Evolutionary conservation across 2,797 vertebrate genomes (phyloP).

Genomic region (Pseudopleuronectes americanus): DNA sequence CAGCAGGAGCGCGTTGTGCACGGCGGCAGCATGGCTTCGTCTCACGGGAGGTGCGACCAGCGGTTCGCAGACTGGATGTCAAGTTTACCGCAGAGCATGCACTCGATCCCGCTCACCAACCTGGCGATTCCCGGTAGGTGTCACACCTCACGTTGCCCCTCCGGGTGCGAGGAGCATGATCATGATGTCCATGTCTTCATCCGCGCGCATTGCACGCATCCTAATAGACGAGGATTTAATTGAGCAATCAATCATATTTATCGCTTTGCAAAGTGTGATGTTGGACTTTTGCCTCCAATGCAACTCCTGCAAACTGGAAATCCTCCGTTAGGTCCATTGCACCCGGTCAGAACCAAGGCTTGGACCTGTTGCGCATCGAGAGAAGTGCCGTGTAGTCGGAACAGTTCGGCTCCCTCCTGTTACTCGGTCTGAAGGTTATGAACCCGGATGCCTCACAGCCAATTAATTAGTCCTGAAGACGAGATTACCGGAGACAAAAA

Average conservation of each 20-base stretch:
- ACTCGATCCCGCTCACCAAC: slow-evolving; percentile 91
- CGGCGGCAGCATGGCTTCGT: slow-evolving; percentile 91
- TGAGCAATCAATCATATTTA: no score
- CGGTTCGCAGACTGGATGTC: slow-evolving; percentile 97
- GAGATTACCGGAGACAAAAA: not conserved
- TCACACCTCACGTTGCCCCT: not conserved
- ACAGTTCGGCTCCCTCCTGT: slow-evolving; percentile 12
- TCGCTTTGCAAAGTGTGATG: slow-evolving; percentile 36
- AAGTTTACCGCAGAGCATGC: slow-evolving; percentile 91
- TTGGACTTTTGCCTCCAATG: slow-evolving; percentile 16
- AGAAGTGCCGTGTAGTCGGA: slow-evolving; percentile 35
- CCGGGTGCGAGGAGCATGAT: not conserved
- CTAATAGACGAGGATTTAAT: not conserved
- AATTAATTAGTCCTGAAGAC: not conserved
- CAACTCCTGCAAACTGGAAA: not conserved
- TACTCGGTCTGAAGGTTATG: slow-evolving; percentile 7
- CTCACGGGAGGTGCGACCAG: slow-evolving; percentile 91
- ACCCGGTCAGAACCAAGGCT: slow-evolving; percentile 45
- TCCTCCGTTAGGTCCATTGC: not conserved
- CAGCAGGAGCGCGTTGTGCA: slow-evolving; percentile 49
- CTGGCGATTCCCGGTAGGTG: slow-evolving; percentile 95
- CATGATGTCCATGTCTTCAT: not conserved
- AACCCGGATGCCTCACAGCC: not conserved
- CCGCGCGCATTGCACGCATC: slow-evolving; percentile 11
- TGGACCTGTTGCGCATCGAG: slow-evolving; percentile 80